Base-by-base conservation (phyloP, 2,113 vertebrate species). In the Indicator indicator region DNA sequence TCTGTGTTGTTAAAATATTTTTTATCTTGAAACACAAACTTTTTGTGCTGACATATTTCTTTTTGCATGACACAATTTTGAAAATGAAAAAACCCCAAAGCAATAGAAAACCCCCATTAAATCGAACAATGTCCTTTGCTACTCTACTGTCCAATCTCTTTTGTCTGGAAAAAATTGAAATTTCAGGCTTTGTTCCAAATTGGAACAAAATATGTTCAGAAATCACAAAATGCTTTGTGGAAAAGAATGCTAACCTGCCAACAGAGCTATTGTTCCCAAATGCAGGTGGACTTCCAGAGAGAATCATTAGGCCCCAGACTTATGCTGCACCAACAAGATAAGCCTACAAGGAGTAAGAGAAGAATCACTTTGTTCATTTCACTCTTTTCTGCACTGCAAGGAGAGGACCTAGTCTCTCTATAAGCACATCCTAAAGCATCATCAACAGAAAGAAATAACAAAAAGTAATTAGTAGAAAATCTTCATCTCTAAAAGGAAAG, bases 1-100 rank as follows among this genome's bases (percentile, higher is more conserved):
- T 87, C 75, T 77, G 71, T 88, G 82, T 88, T 87, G 89, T 74
- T 95, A 89, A 93, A 96, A 84, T 77, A 91, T 79, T 92, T 94
- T 93, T 90, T 90, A 85, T 93, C 94, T 94, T 82, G 60, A 95
- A 96, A 94, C 30, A 88, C 87, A 83, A 95, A 91, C 75, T 88
- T 96, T 95, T 88, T 77, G 60, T 71, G 75, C 90, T 94, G 90
- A 95, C 60, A 83, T 83, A 93, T 62, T 96, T 88, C 68, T 95
- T 96, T 85, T 88, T 93, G 36, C 55, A 46, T 80, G 40, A 77
- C 54, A 89, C 50, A 91, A 93, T 76, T 86, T 33, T 60, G 30
- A 87, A 93, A 95, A 89, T 32, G 4, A 76, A 93, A 83, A 52
- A 52, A 52, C 18, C 3, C 1, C 36, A 59, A 83, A 88, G 83